Evolutionary conservation across 1,140 invertebrate genomes (phyloP), one percentile per base, ranked within the genome.

Genomic region (Chrysomallon squamiferum): DNA sequence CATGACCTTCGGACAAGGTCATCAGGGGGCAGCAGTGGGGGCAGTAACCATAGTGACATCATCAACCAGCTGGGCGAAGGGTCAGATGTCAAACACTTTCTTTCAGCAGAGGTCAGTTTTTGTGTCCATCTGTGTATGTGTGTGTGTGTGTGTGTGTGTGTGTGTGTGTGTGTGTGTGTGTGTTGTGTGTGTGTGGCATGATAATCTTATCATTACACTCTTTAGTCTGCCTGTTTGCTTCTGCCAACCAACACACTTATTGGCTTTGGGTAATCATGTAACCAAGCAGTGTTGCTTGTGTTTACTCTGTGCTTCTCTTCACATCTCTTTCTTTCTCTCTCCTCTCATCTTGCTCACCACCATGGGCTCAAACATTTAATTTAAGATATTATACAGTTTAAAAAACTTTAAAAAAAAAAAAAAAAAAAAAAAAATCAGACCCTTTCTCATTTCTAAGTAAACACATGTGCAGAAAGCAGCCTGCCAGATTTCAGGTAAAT

Each of bases 1-100:
- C 68, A 72, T 47, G 74, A 75, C 5, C 64, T 68, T 22, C 65
- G 69, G 52, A 65, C 70, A 13, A 64, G 75, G 15, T 80, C 78
- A 1, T 70, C 69, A 43, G 78, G 77, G 22, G 71, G 64, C 33
- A 78, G 76, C 69, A 81, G 79, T 59, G 69, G 71, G 59, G 79
- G 72, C 35, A 79, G 79, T 41, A 71, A 72, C 27, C 72, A 73
- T 30, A 75, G 76, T 52, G 78, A 77, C 64, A 72, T 80, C 25
- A 67, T 81, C 57, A 74, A 75, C 49, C 76, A 77, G 38, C 62
- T 80, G 0, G 70, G 75, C 20, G 73, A 78, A 52, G 75, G 71
- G n/a, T 59, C 71, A 5, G 73, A 79, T 15, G 50, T 72, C 11
- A 68, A 63, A 41, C 79, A 79, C 64, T 79, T 72, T 57, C 63